Evolutionary conservation across 1,140 invertebrate species (phyloP), one percentile per base, ranked within the genome.

Genomic region (Pomacea maculata): DNA sequence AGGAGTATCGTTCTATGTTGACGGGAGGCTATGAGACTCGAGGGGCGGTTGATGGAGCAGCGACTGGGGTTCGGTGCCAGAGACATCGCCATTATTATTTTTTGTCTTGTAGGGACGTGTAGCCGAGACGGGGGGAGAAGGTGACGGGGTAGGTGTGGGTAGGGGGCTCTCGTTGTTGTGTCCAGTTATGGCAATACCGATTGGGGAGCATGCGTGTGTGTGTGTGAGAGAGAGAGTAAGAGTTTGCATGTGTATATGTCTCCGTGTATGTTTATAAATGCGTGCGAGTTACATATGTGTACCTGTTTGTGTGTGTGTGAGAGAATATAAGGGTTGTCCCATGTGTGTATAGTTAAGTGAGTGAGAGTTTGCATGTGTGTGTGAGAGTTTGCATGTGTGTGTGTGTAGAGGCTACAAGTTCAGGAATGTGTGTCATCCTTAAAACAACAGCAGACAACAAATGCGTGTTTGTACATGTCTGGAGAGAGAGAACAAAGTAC

Each of bases 321-420:
- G 25, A 25, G 25, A 25, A 25, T 25, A 25, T 25, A 25, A 25
- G 25, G 25, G 25, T 25, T 25, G 25, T 0, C 25, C 25, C 12
- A 25, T 67, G 11, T 67, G 68, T 71, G 68, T 71, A 34, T 71
- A 25, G 25, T 0, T 25, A 79, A 55, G 64, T 82, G 70, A 45
- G 77, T 34, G 19, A 78, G 71, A n/a, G 75, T 75, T 0, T 19
- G 25, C 29, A 34, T 19, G 61, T 82, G 76, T 80, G 75, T 68
- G 34, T 77, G 52, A 45, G 34, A 11, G 29, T 54, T 1, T 75
- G 67, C 75, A 19, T 57, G 54, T 71, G 68, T n/a, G 68, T 71
- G 19, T 71, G 68, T 71, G 10, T 14, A 45, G 25, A 29, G 68
- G 4, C 2, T 67, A 25, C 2, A 25, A 19, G 17, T 67, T 4